Evolutionary conservation across 2,888 invertebrate genomes (phyloP).

Genomic region (Perdita meconis): DNA sequence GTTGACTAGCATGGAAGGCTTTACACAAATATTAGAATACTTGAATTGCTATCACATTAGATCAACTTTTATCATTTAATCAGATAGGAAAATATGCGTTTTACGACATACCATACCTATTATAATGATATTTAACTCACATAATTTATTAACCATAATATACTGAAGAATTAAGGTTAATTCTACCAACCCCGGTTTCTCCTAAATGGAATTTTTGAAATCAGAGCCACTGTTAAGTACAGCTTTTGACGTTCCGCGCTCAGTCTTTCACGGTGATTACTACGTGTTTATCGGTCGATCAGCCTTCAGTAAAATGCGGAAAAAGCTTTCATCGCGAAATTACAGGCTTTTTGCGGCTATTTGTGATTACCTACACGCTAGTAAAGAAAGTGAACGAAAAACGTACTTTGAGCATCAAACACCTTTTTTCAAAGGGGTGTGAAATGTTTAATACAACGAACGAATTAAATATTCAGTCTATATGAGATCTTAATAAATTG

Average conservation of each 20-base stretch:
- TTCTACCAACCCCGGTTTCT: background rate
- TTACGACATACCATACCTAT: no score
- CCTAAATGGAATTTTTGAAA: conserved; percentile 47
- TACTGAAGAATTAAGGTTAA: conserved; percentile 40
- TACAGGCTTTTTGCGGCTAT: background rate
- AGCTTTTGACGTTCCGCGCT: conserved; percentile 21
- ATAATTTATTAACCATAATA: no score
- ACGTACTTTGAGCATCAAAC: background rate
- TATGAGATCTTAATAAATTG: background rate
- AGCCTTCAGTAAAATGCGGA: background rate
- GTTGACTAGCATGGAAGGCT: no score
- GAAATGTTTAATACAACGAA: background rate
- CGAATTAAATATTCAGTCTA: background rate
- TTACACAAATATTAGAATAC: no score
- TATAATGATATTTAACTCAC: no score
- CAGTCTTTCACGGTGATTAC: background rate
- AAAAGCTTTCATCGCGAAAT: conserved; percentile 10
- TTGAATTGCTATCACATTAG: no score
- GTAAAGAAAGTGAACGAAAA: background rate
- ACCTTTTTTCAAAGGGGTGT: background rate
- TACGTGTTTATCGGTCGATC: conserved; percentile 5
- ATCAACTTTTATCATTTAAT: no score
- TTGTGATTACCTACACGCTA: background rate
- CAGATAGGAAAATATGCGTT: no score
- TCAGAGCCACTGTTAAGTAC: conserved; percentile 46